Evolutionary conservation across 2,113 vertebrate species (phyloP), one percentile per base, ranked within the genome.

Genomic region (Gavia stellata): DNA sequence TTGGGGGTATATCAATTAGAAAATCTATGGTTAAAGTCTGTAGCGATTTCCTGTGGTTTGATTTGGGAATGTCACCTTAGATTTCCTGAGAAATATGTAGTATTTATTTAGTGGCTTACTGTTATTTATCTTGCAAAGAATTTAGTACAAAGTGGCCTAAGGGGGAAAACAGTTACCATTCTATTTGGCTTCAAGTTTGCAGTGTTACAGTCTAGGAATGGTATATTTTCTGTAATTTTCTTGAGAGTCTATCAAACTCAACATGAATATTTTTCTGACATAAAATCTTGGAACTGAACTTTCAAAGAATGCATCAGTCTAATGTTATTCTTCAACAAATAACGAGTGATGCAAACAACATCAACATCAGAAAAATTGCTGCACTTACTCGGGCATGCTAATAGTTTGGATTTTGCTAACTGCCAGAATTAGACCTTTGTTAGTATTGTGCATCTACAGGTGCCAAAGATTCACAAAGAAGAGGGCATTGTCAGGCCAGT

Each of bases 391-490:
- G 5, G 17, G 55, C 92, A 90, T 73, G 66, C 93, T 95, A 84
- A 88, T 59, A 62, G 72, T 86, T 85, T 68, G 90, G 84, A 89
- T 93, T 92, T 92, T 82, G 56, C 80, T 68, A 68, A 52, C 28
- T 86, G 61, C 20, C 55, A 97, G 95, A 97, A 97, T 96, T 66
- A 97, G 93, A 95, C 86, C 82, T 93, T 93, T 61, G 49, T 97
- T 92, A 74, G 55, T 31, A 68, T 77, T 95, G 78, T 90, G 82
- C 92, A 95, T 74, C 95, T 97, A 97, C 97, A 98, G 97, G 98
- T 98, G 97, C 14, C 4, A 91, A 86, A 90, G 84, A 70, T 68
- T 78, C 59, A 10, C 95, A 85, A 65, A 95, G 86, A 68, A 97
- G 81, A 88, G 83, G 71, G 59, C 93, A 74, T 95, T 97, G 96